phyloP scores from a whole-genome alignment of 2,797 vertebrate genomes.

The Hydrolagus colliei region DNA sequence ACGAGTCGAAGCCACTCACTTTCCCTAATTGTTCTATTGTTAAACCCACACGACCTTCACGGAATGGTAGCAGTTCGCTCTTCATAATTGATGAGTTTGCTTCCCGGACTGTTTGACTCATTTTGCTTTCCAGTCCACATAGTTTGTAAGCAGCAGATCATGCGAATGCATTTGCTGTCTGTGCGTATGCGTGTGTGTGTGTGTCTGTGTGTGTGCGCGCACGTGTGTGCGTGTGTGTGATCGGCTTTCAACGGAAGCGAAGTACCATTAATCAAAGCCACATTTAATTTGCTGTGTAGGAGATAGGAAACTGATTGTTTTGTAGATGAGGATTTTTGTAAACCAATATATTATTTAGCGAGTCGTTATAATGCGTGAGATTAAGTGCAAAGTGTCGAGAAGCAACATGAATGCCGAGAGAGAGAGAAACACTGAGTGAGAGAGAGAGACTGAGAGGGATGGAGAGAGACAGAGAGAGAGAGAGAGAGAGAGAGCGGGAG shows the following conservation, averaged over 20 bases:
- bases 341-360: neutral
- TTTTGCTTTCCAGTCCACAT: neutral
- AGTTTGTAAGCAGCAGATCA: neutral
- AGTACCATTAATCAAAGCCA: neutral
- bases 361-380: neutral
- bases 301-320: neutral
- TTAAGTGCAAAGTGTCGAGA: neutral
- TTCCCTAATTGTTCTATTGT: neutral
- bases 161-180: neutral
- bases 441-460: neutral
- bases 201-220: neutral
- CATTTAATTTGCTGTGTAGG: neutral
- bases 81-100: conserved; percentile 4
- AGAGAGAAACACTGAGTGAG: too few species aligned
- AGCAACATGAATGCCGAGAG: too few species aligned
- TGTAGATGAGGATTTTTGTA: neutral
- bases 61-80: neutral
- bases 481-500: neutral
- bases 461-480: too few species aligned
- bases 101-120: neutral
- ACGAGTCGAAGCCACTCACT: neutral
- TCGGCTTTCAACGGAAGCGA: neutral
- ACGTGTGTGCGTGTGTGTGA: too few species aligned
- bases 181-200: neutral
- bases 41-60: neutral